Percentiles rank a stretch among this genome's conserved stretches.
Conservation (phyloP, 2,113 vertebrate species). For the Colaptes auratus region DNA sequence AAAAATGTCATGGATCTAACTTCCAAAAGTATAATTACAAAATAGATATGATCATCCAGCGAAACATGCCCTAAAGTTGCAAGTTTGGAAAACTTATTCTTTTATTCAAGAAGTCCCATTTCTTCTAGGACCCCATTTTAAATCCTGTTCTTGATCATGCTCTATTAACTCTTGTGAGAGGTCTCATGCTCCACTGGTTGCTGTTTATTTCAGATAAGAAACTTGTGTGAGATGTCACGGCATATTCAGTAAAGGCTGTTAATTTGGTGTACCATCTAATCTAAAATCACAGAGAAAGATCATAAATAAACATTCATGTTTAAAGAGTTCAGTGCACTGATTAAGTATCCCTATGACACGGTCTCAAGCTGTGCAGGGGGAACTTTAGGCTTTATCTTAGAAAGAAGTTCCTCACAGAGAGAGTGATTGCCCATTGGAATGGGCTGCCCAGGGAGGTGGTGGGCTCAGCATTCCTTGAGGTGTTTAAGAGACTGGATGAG, state of each 20-base stretch:
- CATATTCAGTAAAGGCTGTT: neutral
- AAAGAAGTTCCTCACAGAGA: too few species aligned
- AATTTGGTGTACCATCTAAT: conserved; percentile 7
- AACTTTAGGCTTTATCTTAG: too few species aligned
- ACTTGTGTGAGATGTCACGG: neutral
- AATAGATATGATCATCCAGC: neutral
- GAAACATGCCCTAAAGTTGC: neutral
- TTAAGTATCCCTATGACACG: neutral
- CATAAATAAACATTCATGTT: neutral
- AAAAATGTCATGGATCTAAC: neutral
- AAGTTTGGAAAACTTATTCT: neutral
- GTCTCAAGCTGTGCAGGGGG: too few species aligned
- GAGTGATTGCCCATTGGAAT: too few species aligned
- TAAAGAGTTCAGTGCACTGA: neutral
- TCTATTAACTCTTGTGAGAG: neutral
- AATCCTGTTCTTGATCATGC: neutral
- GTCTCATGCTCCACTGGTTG: neutral
- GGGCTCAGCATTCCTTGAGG: too few species aligned
- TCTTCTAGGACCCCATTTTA: neutral
- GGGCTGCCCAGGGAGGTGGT: too few species aligned
- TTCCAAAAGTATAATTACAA: neutral
- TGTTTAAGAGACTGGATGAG: too few species aligned
- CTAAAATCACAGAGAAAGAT: neutral
- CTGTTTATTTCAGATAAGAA: neutral
- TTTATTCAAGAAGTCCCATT: neutral